Evolutionary conservation across 2,113 vertebrate species (phyloP).

Genomic region (Thinocorus orbignyianus): DNA sequence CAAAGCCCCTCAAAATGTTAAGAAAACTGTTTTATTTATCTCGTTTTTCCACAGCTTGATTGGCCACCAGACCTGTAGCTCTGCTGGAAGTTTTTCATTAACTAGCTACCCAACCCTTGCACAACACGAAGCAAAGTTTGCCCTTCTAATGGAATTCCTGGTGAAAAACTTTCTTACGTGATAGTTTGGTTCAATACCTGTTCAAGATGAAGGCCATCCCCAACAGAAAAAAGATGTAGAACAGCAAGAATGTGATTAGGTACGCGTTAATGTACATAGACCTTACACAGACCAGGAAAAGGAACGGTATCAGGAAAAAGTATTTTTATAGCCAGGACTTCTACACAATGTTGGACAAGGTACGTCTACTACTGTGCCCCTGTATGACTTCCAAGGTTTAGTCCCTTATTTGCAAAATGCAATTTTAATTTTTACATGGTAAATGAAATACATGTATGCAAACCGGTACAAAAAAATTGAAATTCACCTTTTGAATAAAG

Average conservation of each 20-base stretch:
- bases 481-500: slow-evolving; percentile 26
- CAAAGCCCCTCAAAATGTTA: not conserved
- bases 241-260: not conserved
- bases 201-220: not conserved
- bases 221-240: not conserved
- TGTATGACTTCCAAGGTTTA: not conserved
- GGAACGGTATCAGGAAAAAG: not conserved
- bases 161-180: not conserved
- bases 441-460: not conserved
- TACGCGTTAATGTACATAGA: not conserved
- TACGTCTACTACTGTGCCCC: not conserved
- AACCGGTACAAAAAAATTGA: not conserved
- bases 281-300: not conserved
- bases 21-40: not conserved
- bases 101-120: not conserved
- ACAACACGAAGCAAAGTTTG: not conserved
- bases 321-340: not conserved
- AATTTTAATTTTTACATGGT: not conserved
- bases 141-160: not conserved
- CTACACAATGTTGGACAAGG: not conserved
- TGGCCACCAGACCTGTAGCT: not conserved
- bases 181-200: not conserved
- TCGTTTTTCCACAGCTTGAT: not conserved
- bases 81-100: not conserved
- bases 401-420: not conserved